Percentiles rank a stretch among this genome's conserved stretches.
Evolutionary conservation across 2,113 vertebrate genomes (phyloP).

Genomic region (Ptychochromis oligacanthus): DNA sequence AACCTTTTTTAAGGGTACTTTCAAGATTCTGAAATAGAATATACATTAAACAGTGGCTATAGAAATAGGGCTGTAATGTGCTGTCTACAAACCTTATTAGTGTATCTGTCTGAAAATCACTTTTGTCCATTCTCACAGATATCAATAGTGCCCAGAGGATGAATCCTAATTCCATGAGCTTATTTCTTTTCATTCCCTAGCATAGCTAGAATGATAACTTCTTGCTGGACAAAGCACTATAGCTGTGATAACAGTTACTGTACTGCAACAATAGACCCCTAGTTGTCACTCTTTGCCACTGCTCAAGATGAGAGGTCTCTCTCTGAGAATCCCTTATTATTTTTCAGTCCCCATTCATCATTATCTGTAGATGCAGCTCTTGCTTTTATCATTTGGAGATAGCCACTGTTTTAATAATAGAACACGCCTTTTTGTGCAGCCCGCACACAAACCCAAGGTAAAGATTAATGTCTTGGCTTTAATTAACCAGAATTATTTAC

Average conservation of each 20-base stretch:
- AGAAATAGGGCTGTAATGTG: not conserved
- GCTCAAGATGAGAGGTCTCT: conserved; percentile 7
- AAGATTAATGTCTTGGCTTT: conserved; percentile 77
- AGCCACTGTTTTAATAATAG: conserved; percentile 76
- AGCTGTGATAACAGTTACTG: not conserved
- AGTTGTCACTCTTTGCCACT: not conserved
- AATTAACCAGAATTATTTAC: conserved; percentile 82
- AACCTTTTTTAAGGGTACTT: not conserved
- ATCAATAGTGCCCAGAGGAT: not conserved
- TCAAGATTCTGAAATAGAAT: conserved; percentile 1
- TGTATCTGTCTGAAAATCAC: conserved; percentile 2
- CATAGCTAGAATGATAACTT: not conserved
- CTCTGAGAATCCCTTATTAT: not conserved
- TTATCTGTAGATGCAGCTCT: not conserved
- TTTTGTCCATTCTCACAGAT: conserved; percentile 14
- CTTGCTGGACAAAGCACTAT: not conserved
- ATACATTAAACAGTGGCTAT: not conserved
- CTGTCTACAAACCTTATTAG: not conserved
- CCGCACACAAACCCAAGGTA: conserved; percentile 62
- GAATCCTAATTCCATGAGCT: not conserved
- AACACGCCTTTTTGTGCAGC: conserved; percentile 60
- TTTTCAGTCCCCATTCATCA: not conserved
- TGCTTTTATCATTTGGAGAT: conserved; percentile 30
- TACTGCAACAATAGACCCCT: not conserved
- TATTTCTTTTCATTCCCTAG: not conserved